These are phyloP conservation scores for Theristicus caerulescens DNA, from an alignment of 2,113 vertebrate genomes.

Conservation along the genomic window DNA sequence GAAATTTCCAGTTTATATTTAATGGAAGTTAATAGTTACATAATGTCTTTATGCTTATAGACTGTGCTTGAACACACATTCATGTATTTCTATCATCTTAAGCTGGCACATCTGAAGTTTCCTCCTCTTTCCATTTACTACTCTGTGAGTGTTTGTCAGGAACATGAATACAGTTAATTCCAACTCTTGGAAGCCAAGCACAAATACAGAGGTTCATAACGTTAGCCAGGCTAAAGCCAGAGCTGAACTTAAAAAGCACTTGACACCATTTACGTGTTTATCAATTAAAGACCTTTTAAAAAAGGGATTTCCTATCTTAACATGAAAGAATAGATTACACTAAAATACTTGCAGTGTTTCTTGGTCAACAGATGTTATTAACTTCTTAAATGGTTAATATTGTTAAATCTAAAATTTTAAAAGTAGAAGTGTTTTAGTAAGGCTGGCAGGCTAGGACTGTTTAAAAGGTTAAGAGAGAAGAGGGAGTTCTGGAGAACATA, in stretches of 20 bases:
- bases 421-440: background rate
- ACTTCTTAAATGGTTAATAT: background rate
- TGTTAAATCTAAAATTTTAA: background rate
- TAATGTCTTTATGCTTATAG: background rate
- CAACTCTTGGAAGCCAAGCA: background rate
- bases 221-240: background rate
- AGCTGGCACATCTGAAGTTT: background rate
- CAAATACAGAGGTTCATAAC: background rate
- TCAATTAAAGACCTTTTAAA: background rate
- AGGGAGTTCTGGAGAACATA: constrained; percentile 9
- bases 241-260: background rate
- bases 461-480: background rate
- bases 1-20: background rate
- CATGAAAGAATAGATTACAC: background rate
- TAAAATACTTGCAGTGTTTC: background rate
- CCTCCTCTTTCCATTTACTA: background rate
- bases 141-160: background rate
- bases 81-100: background rate
- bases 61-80: background rate
- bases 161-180: background rate
- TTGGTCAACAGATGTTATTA: background rate
- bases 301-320: background rate
- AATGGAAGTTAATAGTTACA: background rate
- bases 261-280: background rate
- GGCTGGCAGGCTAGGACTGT: background rate